Evolutionary conservation across 2,888 invertebrate species (phyloP), one percentile per base, ranked within the genome.

Genomic region (Trichopoda pennipes): DNA sequence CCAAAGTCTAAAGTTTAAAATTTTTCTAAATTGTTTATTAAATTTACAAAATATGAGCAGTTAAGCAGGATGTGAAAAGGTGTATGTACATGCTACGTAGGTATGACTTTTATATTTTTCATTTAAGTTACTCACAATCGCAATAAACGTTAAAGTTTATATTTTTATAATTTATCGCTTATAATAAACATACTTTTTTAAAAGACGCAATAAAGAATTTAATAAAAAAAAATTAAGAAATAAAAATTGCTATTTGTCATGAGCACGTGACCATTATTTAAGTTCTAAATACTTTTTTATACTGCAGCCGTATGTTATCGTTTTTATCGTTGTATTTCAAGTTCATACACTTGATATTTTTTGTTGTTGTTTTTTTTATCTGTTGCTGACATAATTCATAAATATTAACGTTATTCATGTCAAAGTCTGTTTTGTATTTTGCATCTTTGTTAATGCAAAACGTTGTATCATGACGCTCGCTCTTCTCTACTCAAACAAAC

Each of bases 221-320:
- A 53, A 61, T 47, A 12, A 53, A 32, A 32, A 12, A 9, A 55
- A 19, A 21, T 21, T 19, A n/a, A n/a, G 19, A 32, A 61, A 32
- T n/a, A n/a, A 51, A 49, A 58, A 56, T 53, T 76, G 4, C 8
- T 63, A 63, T 58, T 73, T 63, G 51, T 68, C 58, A 69, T 21
- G 61, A 73, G 73, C 81, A 81, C 81, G 81, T 81, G 81, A 81
- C 73, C 23, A 42, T 14, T 21, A 38, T 44, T 63, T 42, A n/a
- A 63, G 9, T 60, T 69, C 58, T 12, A 19, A 35, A 23, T 21
- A 51, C 47, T 60, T 61, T 53, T 35, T 55, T 12, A 61, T 53
- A 55, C 1, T 44, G 61, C 47, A 47, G 35, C 47, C 61, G 23
- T 32, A 14, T 51, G 49, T 35, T 16, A 38, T 72, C 19, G 47